Conservation (phyloP, 2,888 invertebrate genomes). For the Ferrisia virgata region DNA sequence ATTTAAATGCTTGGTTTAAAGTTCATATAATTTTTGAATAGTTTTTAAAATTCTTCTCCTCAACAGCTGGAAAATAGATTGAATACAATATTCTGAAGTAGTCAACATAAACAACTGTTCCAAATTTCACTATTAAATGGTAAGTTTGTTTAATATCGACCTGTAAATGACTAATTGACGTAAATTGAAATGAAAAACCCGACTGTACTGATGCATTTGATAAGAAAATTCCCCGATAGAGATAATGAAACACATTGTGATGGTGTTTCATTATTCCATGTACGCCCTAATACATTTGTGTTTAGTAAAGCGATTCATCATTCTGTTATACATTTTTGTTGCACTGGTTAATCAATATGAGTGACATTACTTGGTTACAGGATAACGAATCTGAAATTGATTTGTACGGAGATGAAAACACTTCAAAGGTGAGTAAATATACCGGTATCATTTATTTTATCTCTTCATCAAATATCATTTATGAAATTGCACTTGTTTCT, state of each 20-base stretch:
- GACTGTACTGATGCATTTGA: neutral
- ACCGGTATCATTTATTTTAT: neutral
- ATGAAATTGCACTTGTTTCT: too few relatives aligned
- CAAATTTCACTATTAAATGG: neutral
- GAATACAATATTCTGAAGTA: neutral
- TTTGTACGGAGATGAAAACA: conserved; percentile 39
- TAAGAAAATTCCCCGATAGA: neutral
- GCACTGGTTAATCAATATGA: neutral
- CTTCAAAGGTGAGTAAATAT: neutral
- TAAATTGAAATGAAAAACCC: neutral
- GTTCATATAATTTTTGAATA: too few relatives aligned
- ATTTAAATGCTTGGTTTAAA: too few relatives aligned
- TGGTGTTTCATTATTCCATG: neutral
- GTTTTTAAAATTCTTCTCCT: too few relatives aligned
- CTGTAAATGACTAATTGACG: neutral
- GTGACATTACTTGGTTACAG: neutral
- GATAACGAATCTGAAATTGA: conserved; percentile 41
- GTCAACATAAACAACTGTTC: neutral
- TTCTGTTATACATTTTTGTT: neutral
- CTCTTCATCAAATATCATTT: neutral
- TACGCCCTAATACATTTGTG: neutral
- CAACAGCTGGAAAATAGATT: too few relatives aligned
- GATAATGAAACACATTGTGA: neutral
- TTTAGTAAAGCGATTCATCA: neutral
- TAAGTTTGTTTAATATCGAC: neutral